Evolutionary conservation across 2,113 vertebrate genomes (phyloP).

Genomic region (Mixornis gularis): DNA sequence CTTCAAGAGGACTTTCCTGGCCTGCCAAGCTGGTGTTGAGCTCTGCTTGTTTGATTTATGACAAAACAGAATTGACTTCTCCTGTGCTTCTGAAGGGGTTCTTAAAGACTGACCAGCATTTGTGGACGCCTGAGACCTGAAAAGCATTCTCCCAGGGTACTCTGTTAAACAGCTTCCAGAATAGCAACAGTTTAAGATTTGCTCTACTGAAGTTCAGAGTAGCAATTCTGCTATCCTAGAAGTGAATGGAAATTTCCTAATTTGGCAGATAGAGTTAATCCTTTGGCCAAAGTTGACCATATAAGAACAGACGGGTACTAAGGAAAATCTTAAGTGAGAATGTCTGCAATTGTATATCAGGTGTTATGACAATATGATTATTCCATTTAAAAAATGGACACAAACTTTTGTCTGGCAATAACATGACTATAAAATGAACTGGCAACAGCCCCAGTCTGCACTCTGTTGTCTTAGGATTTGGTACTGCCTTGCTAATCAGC

Average conservation of each 20-base stretch:
- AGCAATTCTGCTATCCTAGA: neutral
- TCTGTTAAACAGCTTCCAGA: neutral
- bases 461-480: neutral
- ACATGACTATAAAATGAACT: neutral
- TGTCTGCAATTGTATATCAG: neutral
- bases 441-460: neutral
- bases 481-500: neutral
- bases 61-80: neutral
- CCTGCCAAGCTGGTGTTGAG: neutral
- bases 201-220: neutral
- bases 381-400: neutral
- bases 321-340: neutral
- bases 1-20: neutral
- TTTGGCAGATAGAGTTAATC: neutral
- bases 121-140: neutral
- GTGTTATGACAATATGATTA: neutral
- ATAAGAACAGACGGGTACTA: neutral
- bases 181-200: neutral
- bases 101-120: neutral
- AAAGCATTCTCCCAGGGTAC: neutral
- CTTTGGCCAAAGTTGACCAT: neutral
- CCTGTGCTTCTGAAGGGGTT: neutral
- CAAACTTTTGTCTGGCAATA: neutral
- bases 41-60: neutral
- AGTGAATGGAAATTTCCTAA: neutral